Percentiles rank a stretch among this genome's conserved stretches.
Evolutionary conservation across 30 jellyfish, hydroid and myxozoan species (phyloP).

Genomic region (Hydractinia symbiolongicarpus): DNA sequence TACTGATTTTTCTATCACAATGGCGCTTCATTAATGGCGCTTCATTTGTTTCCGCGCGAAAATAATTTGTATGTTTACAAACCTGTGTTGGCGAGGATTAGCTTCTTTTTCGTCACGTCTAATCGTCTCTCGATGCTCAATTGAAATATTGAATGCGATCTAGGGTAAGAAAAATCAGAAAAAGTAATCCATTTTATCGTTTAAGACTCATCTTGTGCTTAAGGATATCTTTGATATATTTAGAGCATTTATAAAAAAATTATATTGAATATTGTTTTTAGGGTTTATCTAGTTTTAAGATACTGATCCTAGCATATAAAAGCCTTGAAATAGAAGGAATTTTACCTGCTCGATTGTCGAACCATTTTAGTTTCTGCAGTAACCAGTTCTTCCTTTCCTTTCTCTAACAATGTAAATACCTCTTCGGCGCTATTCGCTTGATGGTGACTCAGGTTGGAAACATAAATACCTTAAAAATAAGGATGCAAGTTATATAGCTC

Average conservation of each 20-base stretch:
- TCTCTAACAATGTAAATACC: constrained; percentile 47
- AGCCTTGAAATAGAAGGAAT: no score
- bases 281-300: no score
- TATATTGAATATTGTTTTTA: no score
- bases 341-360: constrained; percentile 97
- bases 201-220: no score
- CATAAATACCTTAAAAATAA: constrained; percentile 67
- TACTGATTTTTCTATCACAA: no score
- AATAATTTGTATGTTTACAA: neutral
- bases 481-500: no score
- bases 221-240: no score
- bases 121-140: constrained; percentile 72
- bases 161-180: constrained; percentile 3
- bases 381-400: constrained; percentile 73
- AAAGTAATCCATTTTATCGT: neutral
- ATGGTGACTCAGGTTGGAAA: constrained; percentile 75
- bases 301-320: no score
- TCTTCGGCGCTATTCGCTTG: constrained; percentile 48
- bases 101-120: neutral
- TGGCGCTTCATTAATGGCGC: no score
- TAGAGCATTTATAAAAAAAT: no score
- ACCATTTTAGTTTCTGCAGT: constrained; percentile 98
- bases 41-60: neutral
- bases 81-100: constrained; percentile 7
- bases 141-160: constrained; percentile 96